Evolutionary conservation across 92 coral and sea anemone genomes (phyloP).

Genomic region (Parazoanthus atlanticus): DNA sequence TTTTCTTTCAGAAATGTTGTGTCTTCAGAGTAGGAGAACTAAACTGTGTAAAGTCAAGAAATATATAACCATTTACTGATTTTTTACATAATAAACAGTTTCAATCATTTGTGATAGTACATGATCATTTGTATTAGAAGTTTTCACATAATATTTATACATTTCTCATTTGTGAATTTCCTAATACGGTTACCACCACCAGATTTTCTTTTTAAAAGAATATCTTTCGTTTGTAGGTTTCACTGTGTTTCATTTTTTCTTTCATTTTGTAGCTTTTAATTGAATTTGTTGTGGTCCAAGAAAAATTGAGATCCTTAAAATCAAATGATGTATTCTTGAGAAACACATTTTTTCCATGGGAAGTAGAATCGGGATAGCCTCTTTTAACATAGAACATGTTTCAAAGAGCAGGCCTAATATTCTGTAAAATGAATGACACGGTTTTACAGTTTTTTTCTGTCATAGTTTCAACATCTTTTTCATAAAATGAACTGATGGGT

Average conservation of each 20-base stretch:
- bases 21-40: neutral
- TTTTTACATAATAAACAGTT: too few species aligned
- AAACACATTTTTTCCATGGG: neutral
- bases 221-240: neutral
- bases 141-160: too few species aligned
- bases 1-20: neutral
- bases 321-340: neutral
- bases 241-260: neutral
- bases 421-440: too few species aligned
- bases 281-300: neutral
- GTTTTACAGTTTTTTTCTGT: too few species aligned
- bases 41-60: neutral
- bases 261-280: neutral
- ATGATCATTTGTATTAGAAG: neutral
- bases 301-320: too few species aligned
- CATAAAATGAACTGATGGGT: too few species aligned
- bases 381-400: neutral
- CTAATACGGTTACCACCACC: neutral
- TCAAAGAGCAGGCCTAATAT: too few species aligned
- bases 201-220: neutral
- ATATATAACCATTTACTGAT: neutral
- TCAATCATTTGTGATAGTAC: neutral
- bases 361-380: neutral
- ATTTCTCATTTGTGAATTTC: too few species aligned
- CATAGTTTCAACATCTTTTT: too few species aligned